Percentiles rank a stretch among this genome's conserved stretches.
These are phyloP conservation scores for human DNA, from an alignment of 2,113 vertebrate species.

Conservation along the genomic window GRCh38 chr6:127128001-127128500, in stretches of 20 bases:
- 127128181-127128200: constrained; percentile 59
- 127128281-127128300: constrained; percentile 21
- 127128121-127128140: constrained; percentile 68
- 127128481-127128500: not conserved
- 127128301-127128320: constrained; percentile 8
- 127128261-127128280: constrained; percentile 42
- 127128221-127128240: constrained; percentile 57
- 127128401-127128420: not conserved
- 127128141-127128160: constrained; percentile 67
- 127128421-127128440: not conserved
- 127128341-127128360: not conserved
- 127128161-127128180: constrained; percentile 55
- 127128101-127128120: constrained; percentile 57
- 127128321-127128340: constrained; percentile 43
- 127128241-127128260: constrained; percentile 41
- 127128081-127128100: constrained; percentile 37
- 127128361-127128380: not conserved
- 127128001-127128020: constrained; percentile 9
- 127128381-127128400: not conserved
- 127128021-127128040: constrained; percentile 30
- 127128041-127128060: not conserved
- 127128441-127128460: not conserved
- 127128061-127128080: constrained; percentile 29
- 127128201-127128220: constrained; percentile 62
- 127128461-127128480: not conserved